A percentile compares a stretch with the other conserved stretches of the same genome.
These are phyloP conservation scores for Camponotus floridanus DNA, from an alignment of 1,140 invertebrate genomes.

Conservation along the genomic window DNA sequence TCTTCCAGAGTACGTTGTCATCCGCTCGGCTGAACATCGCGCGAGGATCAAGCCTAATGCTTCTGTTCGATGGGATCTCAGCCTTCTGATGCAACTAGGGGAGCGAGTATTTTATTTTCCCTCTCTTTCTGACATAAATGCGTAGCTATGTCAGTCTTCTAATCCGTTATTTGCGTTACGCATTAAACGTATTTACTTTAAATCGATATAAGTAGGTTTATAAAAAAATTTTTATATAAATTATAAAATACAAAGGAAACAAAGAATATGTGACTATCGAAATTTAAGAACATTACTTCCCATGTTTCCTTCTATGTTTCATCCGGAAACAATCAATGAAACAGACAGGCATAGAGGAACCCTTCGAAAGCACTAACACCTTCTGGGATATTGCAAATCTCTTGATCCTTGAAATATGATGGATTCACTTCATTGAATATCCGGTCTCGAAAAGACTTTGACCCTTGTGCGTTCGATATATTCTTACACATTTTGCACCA, in stretches of 20 bases:
- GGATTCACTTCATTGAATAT: constrained; percentile 80
- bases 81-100: constrained; percentile 74
- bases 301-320: background rate
- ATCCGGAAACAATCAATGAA: constrained; percentile 23
- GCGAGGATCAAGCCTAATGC: constrained; percentile 86
- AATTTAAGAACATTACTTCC: constrained; percentile 20
- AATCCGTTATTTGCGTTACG: constrained; percentile 33
- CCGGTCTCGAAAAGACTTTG: constrained; percentile 76
- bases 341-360: constrained; percentile 21
- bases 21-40: constrained; percentile 85
- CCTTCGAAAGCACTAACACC: constrained; percentile 61
- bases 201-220: background rate
- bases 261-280: background rate
- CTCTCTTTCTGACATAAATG: constrained; percentile 18
- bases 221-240: background rate
- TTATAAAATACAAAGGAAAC: background rate
- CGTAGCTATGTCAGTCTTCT: constrained; percentile 14
- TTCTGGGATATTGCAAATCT: constrained; percentile 65
- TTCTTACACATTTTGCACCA: constrained; percentile 35
- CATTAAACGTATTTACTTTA: constrained; percentile 23
- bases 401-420: constrained; percentile 78
- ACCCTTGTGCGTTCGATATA: constrained; percentile 69
- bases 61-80: constrained; percentile 84
- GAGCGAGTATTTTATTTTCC: constrained; percentile 60
- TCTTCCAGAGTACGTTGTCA: constrained; percentile 85